Evolutionary conservation across 2,888 invertebrate genomes (phyloP), one percentile per base, ranked within the genome.

Genomic region (Gisinianus flammeolus): DNA sequence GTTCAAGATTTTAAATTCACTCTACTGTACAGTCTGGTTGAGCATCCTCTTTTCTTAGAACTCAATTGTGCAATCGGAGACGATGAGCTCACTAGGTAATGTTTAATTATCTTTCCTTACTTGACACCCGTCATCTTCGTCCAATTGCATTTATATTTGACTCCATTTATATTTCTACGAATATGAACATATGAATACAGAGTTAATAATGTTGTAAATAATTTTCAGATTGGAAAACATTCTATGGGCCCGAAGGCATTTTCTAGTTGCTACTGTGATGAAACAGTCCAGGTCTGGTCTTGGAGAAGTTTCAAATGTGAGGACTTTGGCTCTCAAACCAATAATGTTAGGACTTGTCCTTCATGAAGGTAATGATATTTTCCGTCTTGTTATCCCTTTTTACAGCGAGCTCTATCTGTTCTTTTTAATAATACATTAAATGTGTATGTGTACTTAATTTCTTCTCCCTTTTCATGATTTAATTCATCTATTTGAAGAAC

Each of bases 231-330:
- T 84, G 44, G 84, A 84, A 54, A 81, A 79, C 75, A 76, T 81
- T 78, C 67, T 64, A 30, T 85, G 84, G 84, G 64, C 81, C n/a
- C 79, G 82, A 74, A 76, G 82, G 6, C 84, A 85, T 76, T 85
- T 83, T 75, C 76, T 85, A 2, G 83, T 80, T 22, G 84, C 84
- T 19, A 81, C 84, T 33, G 84, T 85, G 19, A 83, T 85, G 84
- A 85, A 85, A 68, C 84, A 85, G 76, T 82, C 81, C 24, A 72
- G 84, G 56, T 81, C 81, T 75, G 84, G 84, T 1, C 62, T 85
- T 28, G 84, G 84, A 8, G 84, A 85, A 74, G 83, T 83, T 24
- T 81, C 83, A 8, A 82, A 83, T 68, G 84, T 85, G 30, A 78
- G 84, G 74, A 83, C 80, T 74, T 67, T 83, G 44, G 84, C 84